Evolutionary conservation across 2,113 vertebrate species (phyloP), one percentile per base, ranked within the genome.

Genomic region (Carassius gibelio): DNA sequence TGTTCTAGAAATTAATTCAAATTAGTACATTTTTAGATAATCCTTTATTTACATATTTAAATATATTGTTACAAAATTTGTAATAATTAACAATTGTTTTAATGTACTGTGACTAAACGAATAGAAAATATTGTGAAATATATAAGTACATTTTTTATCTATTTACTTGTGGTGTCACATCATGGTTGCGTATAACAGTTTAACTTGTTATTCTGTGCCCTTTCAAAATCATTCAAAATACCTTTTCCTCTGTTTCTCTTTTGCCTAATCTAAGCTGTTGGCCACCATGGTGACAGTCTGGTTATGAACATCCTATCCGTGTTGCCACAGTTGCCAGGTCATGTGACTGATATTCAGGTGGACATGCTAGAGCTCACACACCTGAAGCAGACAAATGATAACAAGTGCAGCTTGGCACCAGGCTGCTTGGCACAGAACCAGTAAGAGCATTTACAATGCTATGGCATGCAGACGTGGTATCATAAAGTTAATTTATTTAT

Each of bases 251-350:
- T 81, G 15, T 23, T 8, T 19, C 23, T 74, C 4, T 10, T 5
- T 85, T 2, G 79, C 21, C 83, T 42, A 9, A 38, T 86, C 80
- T 57, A 21, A 85, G 95, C 96, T 8, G 96, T 97, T 86, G 96
- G 97, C 85, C 98, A 99, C 91, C 97, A 99, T 74, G 97, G 98
- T 0, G 98, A 99, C 91, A 99, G 85, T 89, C 93, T 99, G 76
- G 96, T 95, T 86, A 97, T 99, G 91, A 99, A 98, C 94, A 96
- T 99, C 11, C 89, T 99, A 81, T 95, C 95, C 0, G 91, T 94
- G n/a, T 95, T 99, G 84, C 95, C 95, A 26, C 96, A 88, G 15
- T 92, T 99, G 86, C 96, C 96, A 0, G 97, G 96, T 79, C 97
- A 99, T 85, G 94, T 92, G 82, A 97, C 91, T 0, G 98, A 99